Evolutionary conservation across 2,888 invertebrate genomes (phyloP).

Genomic region (Limnephilus auricula): DNA sequence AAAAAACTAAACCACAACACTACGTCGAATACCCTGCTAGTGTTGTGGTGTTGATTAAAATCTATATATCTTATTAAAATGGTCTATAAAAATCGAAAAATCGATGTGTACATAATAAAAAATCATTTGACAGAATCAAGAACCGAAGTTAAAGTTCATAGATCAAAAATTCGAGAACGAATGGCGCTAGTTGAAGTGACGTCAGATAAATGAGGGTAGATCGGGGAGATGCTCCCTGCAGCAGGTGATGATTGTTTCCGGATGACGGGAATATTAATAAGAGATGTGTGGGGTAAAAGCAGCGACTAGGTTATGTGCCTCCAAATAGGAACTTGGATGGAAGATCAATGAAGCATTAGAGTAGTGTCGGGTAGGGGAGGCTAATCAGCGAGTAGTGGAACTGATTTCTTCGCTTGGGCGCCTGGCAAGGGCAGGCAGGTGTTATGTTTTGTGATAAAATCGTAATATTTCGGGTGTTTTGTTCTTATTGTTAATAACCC

Average conservation of each 20-base stretch:
- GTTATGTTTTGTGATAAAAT: conserved; percentile 3
- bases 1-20: no score
- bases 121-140: neutral
- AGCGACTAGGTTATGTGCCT: neutral
- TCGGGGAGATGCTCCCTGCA: neutral
- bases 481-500: neutral
- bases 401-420: conserved; percentile 58
- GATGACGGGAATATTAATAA: conserved; percentile 63
- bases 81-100: neutral
- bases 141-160: neutral
- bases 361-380: neutral
- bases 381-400: conserved; percentile 57
- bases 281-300: neutral
- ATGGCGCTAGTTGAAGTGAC: conserved; percentile 2
- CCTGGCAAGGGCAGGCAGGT: conserved; percentile 45
- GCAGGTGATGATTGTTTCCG: conserved; percentile 64
- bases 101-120: neutral
- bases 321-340: neutral
- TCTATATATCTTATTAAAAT: no score
- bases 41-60: no score
- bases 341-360: neutral
- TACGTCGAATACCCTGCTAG: no score
- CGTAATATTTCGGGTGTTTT: neutral
- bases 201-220: neutral
- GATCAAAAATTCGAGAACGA: neutral